Conservation (phyloP, 2,888 invertebrate species). For the Drosophila anomalata region DNA sequence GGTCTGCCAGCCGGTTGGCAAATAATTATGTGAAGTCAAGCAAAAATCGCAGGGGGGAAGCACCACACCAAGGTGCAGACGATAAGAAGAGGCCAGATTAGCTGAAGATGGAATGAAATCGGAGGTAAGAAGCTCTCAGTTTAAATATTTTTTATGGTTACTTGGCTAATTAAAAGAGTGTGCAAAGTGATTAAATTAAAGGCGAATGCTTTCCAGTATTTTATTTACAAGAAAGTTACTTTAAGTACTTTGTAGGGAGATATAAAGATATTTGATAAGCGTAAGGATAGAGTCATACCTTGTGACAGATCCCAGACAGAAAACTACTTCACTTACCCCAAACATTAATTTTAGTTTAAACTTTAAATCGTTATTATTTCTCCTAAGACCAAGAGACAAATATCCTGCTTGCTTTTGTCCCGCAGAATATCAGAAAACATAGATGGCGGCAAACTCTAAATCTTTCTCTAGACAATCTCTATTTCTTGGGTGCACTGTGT, state of each 20-base stretch:
- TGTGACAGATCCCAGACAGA: too few species aligned
- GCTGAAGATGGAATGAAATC: slow-evolving; percentile 21
- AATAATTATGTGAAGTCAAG: slow-evolving; percentile 62
- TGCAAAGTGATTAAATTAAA: slow-evolving; percentile 5
- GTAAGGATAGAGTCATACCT: too few species aligned
- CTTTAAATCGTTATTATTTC: neutral
- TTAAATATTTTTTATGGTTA: slow-evolving; percentile 31
- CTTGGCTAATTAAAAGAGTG: slow-evolving; percentile 30
- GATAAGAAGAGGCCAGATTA: slow-evolving; percentile 36
- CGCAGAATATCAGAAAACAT: slow-evolving; percentile 11
- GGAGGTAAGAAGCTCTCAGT: slow-evolving; percentile 27
- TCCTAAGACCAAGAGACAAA: slow-evolving; percentile 1
- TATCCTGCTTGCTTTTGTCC: slow-evolving; percentile 8
- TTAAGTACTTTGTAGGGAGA: neutral
- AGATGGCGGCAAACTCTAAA: slow-evolving; percentile 19
- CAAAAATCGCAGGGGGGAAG: slow-evolving; percentile 37
- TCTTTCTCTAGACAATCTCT: slow-evolving; percentile 52
- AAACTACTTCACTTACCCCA: neutral
- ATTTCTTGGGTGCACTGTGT: slow-evolving; percentile 61
- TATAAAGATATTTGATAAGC: neutral
- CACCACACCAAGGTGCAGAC: slow-evolving; percentile 18
- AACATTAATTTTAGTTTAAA: neutral
- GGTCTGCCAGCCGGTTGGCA: slow-evolving; percentile 51
- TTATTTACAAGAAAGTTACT: neutral
- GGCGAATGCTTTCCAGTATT: neutral